Evolutionary conservation across 2,113 vertebrate genomes (phyloP), one percentile per base, ranked within the genome.

Genomic region (Calidris pugnax): DNA sequence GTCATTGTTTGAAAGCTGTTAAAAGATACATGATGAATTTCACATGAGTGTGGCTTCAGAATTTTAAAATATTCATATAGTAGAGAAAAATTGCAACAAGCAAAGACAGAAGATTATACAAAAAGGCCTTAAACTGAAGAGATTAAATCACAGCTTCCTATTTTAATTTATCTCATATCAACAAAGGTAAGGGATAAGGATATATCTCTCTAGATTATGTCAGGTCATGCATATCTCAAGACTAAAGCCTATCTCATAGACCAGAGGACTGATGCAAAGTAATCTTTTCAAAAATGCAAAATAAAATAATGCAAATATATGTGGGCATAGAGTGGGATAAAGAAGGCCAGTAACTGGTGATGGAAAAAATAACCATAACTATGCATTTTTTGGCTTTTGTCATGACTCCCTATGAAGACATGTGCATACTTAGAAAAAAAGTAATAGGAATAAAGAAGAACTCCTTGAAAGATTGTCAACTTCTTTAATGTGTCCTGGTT

Each of bases 111-210:
- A 76, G 67, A 74, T 84, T 60, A 72, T 76, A 23, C 6, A 0
- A 4, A 84, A 90, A 90, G 45, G 19, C 16, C 39, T 92, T 89
- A 75, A 60, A 37, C 22, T 23, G 55, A 66, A 60, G 39, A 89
- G 63, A 92, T 92, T 85, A 92, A 89, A 92, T 85, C 80, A 59
- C 53, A 71, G 15, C 14, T 76, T 89, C 45, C 56, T 60, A 43
- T 35, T 48, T 51, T 85, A 84, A 85, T 76, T 93, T 92, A 82
- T 82, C 24, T 91, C 48, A 10, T 87, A 85, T 87, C 90, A 92
- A 57, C 41, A 57, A 48, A 76, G 13, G 14, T 81, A 50, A 91
- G 23, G 30, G 6, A 32, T 32, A 26, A 64, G 53, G 4, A 11
- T 77, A 19, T 41, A 68, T 32, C 35, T 76, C 69, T 94, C 90